These are phyloP conservation scores for Brachionus angularis DNA, from an alignment of 1,140 invertebrate genomes.

Conservation along the genomic window DNA sequence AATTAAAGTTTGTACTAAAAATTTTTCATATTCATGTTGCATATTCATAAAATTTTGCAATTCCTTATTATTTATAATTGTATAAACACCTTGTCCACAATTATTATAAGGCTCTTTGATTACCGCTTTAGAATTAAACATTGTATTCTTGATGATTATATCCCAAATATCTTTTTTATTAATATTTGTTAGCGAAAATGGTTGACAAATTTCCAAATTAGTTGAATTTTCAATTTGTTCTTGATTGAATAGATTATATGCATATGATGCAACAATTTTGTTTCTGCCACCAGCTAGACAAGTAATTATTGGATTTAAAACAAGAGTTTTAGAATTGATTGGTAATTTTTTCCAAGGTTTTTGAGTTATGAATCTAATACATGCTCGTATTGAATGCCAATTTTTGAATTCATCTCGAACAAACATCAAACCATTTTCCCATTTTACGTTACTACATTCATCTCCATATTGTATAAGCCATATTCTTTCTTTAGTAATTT, in stretches of 20 bases:
- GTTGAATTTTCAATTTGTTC: constrained; percentile 9
- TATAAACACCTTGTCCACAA: constrained; percentile 33
- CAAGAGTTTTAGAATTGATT: constrained; percentile 6
- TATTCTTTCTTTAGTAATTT: not conserved
- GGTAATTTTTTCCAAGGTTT: constrained; percentile 33
- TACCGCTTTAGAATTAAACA: not conserved
- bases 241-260: constrained; percentile 29
- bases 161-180: not conserved
- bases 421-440: not conserved
- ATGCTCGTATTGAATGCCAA: constrained; percentile 27
- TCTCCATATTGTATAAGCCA: constrained; percentile 12
- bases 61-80: constrained; percentile 25
- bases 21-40: constrained; percentile 16
- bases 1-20: constrained; percentile 12
- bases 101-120: constrained; percentile 37
- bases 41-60: constrained; percentile 9
- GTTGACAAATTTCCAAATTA: not conserved
- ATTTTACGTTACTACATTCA: not conserved
- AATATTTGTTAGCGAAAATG: not conserved
- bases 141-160: not conserved
- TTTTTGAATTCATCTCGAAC: not conserved
- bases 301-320: constrained; percentile 17
- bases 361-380: constrained; percentile 8
- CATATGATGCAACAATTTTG: constrained; percentile 16
- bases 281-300: constrained; percentile 29